Conservation (phyloP, 2,797 vertebrate genomes). For the Semaprochilodus insignis region DNA sequence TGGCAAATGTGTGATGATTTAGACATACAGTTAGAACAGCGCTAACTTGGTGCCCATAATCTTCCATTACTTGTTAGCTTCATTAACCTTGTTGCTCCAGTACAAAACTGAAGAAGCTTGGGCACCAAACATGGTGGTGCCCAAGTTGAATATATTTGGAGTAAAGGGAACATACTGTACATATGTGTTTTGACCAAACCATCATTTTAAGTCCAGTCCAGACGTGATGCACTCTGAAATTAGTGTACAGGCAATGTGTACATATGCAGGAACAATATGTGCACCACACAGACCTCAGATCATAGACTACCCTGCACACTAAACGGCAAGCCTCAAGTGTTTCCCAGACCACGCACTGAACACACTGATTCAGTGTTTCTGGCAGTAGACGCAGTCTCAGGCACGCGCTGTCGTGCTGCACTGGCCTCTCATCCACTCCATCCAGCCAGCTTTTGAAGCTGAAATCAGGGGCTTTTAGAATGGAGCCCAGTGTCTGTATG, state of each 20-base stretch:
- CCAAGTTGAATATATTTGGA: background rate
- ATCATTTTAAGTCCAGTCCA: background rate
- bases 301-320: constrained; percentile 11
- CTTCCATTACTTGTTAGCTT: background rate
- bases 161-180: background rate
- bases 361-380: constrained; percentile 31
- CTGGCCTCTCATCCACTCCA: constrained; percentile 43
- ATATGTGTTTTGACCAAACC: background rate
- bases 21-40: background rate
- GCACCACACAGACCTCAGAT: constrained; percentile 19
- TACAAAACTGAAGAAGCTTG: background rate
- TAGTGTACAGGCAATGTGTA: constrained; percentile 5
- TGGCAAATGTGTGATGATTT: background rate
- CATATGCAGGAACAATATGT: constrained; percentile 23
- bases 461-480: constrained; percentile 52
- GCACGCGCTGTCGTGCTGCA: constrained; percentile 49
- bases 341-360: constrained; percentile 27
- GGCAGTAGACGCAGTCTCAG: constrained; percentile 23
- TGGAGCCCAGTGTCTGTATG: constrained; percentile 46
- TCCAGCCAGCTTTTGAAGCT: constrained; percentile 59
- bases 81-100: background rate
- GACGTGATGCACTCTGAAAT: background rate
- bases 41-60: background rate
- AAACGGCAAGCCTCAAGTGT: constrained; percentile 25
- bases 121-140: background rate